These are phyloP conservation scores for Megaustenia siamemsis DNA, from an alignment of 2,888 invertebrate species.

Conservation along the genomic window DNA sequence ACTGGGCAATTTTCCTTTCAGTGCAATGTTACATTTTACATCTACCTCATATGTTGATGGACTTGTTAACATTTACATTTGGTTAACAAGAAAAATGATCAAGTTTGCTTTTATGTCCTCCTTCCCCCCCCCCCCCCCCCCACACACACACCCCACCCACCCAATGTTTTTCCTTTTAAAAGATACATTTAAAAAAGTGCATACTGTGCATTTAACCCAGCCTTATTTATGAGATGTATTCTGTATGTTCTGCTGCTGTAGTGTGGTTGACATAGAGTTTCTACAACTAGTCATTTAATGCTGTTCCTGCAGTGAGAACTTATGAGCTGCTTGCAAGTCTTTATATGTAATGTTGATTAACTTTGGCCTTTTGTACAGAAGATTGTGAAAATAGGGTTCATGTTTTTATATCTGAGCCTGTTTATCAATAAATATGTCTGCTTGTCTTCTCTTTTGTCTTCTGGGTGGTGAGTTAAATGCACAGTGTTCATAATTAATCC, in stretches of 20 bases:
- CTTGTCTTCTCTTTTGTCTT: background rate
- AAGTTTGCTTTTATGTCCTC: background rate
- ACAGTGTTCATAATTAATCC: background rate
- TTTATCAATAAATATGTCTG: background rate
- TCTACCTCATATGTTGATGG: background rate
- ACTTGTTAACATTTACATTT: background rate
- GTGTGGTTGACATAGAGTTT: no score
- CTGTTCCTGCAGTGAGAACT: no score
- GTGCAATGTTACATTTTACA: background rate
- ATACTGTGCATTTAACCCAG: conserved; percentile 20
- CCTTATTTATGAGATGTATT: no score
- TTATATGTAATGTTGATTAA: no score
- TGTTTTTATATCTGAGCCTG: background rate
- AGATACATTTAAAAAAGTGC: no score
- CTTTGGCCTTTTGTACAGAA: background rate
- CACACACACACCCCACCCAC: background rate
- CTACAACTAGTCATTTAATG: no score
- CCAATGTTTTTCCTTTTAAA: no score
- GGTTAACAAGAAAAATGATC: background rate
- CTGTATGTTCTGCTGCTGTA: no score
- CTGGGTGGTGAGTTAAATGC: background rate
- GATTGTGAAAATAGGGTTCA: background rate
- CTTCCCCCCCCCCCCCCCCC: no score
- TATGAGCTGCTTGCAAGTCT: no score
- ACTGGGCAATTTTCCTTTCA: no score